Evolutionary conservation across 2,113 vertebrate species (phyloP), one percentile per base, ranked within the genome.

Genomic region (Trematocara variabile): DNA sequence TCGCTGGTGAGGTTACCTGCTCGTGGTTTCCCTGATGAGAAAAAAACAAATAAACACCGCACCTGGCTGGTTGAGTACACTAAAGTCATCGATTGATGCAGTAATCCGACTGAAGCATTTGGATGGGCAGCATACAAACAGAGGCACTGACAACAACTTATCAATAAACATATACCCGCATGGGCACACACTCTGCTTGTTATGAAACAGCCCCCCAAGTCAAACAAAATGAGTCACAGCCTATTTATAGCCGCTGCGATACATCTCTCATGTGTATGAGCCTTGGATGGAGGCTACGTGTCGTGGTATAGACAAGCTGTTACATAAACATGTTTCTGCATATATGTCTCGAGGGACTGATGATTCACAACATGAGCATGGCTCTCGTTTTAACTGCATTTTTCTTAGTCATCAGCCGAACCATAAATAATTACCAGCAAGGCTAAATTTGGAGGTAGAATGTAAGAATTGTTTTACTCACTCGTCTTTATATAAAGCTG

Each of bases 161-260:
- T 84, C 77, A 82, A 91, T 81, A 88, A 63, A 88, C 44, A 79
- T 79, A 82, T 56, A 79, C 22, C 28, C 5, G 5, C 70, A 86
- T 56, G 41, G 20, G 6, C 81, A 60, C 46, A 73, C 14, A 0
- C 86, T 46, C 33, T n/a, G 54, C 77, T 44, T 86, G 89, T 95
- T 95, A 94, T 89, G 91, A 95, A 95, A 95, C 92, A 86, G 65
- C 79, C 48, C 86, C 73, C 88, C 89, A 93, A 92, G 92, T 90
- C 90, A 89, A 84, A 88, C 89, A 91, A 85, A 89, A 79, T 94
- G 94, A 95, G 88, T 95, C 92, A 94, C 68, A 16, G 77, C 30
- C 90, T 94, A 95, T 95, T 94, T 93, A 89, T 95, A 93, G 89
- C 79, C 25, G 8, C 86, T 16, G 80, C 91, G 53, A 88, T 88